phyloP scores from a whole-genome alignment of 2,797 vertebrate genomes.

The Erethizon dorsatum region DNA sequence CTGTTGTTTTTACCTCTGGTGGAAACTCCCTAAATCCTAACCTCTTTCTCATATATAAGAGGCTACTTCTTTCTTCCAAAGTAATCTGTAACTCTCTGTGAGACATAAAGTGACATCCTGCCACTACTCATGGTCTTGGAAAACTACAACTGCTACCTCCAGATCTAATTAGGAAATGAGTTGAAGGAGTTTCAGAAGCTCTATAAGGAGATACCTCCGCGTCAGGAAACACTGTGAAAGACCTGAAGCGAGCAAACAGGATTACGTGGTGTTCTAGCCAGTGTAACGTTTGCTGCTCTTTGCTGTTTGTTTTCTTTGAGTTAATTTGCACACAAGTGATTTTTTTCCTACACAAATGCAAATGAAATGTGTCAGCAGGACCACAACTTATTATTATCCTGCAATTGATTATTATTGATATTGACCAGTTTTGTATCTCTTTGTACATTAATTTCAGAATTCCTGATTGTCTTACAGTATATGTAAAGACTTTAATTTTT shows the following conservation, averaged over 20 bases:
- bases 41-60: background rate
- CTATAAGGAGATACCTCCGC: background rate
- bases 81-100: background rate
- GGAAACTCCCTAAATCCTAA: background rate
- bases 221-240: background rate
- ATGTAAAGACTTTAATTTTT: background rate
- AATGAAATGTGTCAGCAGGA: background rate
- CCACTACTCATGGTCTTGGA: background rate
- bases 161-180: background rate
- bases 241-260: background rate
- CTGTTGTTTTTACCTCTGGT: background rate
- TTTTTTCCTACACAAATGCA: slow-evolving; percentile 28
- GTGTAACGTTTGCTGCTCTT: background rate
- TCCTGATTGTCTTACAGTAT: background rate
- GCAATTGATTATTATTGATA: background rate
- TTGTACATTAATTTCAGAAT: slow-evolving; percentile 60
- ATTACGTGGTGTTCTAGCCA: background rate
- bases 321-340: background rate
- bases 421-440: background rate
- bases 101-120: background rate
- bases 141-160: background rate
- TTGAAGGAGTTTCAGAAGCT: background rate
- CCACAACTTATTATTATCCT: background rate
- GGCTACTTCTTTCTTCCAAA: background rate
- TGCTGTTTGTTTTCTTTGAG: background rate